These are phyloP conservation scores for Scaeva pyrastri DNA, from an alignment of 2,888 invertebrate genomes.

Conservation along the genomic window DNA sequence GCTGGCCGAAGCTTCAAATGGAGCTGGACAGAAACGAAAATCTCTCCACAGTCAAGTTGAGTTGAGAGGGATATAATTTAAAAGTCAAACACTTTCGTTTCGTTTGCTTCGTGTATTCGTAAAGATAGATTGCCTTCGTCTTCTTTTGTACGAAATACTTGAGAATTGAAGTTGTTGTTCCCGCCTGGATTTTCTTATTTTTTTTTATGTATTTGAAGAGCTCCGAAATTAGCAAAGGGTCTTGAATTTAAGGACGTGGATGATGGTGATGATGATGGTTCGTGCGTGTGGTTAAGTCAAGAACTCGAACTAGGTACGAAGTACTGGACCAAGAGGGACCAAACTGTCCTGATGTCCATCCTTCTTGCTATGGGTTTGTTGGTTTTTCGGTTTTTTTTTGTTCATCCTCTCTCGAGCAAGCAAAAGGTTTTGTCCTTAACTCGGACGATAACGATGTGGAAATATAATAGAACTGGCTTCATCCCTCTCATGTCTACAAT, in stretches of 20 bases:
- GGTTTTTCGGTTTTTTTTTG: slow-evolving; percentile 29
- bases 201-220: neutral
- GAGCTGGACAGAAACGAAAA: neutral
- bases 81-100: slow-evolving; percentile 77
- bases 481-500: neutral
- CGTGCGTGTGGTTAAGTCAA: slow-evolving; percentile 66
- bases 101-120: slow-evolving; percentile 51
- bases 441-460: slow-evolving; percentile 34
- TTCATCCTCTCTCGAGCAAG: slow-evolving; percentile 8
- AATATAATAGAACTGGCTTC: slow-evolving; percentile 24
- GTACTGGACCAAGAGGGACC: slow-evolving; percentile 4
- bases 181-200: slow-evolving; percentile 14
- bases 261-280: slow-evolving; percentile 34
- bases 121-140: slow-evolving; percentile 25
- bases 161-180: slow-evolving; percentile 43
- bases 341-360: slow-evolving; percentile 25
- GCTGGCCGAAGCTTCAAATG: too few relatives aligned
- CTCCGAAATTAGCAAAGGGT: slow-evolving; percentile 37
- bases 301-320: slow-evolving; percentile 36
- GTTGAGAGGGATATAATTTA: slow-evolving; percentile 77
- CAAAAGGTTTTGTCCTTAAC: slow-evolving; percentile 23
- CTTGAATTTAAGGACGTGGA: slow-evolving; percentile 26
- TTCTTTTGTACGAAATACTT: slow-evolving; percentile 39
- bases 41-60: slow-evolving; percentile 63
- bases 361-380: slow-evolving; percentile 42